Conservation (phyloP, 2,888 invertebrate genomes). For the Zaprionus lineosus region DNA sequence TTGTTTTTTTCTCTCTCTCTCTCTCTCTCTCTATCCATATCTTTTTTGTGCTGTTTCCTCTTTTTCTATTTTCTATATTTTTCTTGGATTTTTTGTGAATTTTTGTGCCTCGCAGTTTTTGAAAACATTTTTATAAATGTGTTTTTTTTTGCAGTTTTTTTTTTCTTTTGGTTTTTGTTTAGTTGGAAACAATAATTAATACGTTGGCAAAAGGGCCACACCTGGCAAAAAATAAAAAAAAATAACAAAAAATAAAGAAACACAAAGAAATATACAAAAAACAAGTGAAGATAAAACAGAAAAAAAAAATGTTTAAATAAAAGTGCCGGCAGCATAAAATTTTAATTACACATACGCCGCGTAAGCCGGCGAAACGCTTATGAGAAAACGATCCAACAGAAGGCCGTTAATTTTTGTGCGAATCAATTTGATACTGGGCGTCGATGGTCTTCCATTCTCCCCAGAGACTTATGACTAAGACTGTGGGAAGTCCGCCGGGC, state of each 20-base stretch:
- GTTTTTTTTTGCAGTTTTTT: too few species aligned
- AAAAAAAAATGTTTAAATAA: too few species aligned
- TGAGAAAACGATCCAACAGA: constrained; percentile 46
- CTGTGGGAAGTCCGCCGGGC: too few species aligned
- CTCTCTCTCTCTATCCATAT: too few species aligned
- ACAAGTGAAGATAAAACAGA: too few species aligned
- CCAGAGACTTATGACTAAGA: constrained; percentile 33
- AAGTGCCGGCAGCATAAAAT: constrained; percentile 62
- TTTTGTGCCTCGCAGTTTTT: constrained; percentile 20
- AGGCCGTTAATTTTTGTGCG: constrained; percentile 50
- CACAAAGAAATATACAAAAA: too few species aligned
- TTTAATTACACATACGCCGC: constrained; percentile 63
- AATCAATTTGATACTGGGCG: constrained; percentile 51
- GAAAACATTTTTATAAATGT: too few species aligned
- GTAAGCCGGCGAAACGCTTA: constrained; percentile 35
- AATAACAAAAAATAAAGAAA: too few species aligned
- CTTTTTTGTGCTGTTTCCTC: background rate
- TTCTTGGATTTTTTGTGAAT: constrained; percentile 11
- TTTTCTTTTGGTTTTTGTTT: constrained; percentile 2
- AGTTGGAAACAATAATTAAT: constrained; percentile 53
- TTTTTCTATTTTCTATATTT: constrained; percentile 27
- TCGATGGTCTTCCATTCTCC: constrained; percentile 11
- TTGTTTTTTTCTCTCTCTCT: constrained; percentile 12
- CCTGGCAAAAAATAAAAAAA: too few species aligned
- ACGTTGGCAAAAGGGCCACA: constrained; percentile 71